Evolutionary conservation across 53 echinoderm and acorn worm species (phyloP).

Genomic region (Crossaster papposus): DNA sequence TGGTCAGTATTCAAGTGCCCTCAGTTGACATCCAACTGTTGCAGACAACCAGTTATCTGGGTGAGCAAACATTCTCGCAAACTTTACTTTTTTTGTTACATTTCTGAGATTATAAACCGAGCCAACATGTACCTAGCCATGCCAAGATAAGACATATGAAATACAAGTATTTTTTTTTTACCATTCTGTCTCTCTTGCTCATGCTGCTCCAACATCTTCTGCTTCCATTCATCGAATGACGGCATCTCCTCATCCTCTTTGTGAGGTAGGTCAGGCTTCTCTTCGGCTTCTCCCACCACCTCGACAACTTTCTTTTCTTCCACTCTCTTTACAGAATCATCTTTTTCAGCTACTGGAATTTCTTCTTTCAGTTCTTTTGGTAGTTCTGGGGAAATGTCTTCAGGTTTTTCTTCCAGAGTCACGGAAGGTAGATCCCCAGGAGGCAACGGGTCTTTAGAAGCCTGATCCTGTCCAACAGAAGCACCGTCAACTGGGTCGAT

Average conservation of each 20-base stretch:
- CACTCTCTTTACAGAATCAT: constrained; percentile 2
- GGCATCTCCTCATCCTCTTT: constrained; percentile 72
- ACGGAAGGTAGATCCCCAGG: neutral
- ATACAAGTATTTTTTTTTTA: constrained; percentile 4
- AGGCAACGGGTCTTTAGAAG: neutral
- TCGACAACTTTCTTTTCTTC: neutral
- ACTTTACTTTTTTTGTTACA: no score
- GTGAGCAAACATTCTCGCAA: no score
- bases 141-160: no score
- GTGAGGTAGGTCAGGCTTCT: constrained; percentile 16
- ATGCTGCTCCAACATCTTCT: constrained; percentile 78
- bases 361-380: constrained; percentile 14
- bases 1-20: no score
- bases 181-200: constrained; percentile 67
- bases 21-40: no score
- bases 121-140: no score
- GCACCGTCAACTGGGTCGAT: constrained; percentile 19
- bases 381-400: neutral
- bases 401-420: neutral
- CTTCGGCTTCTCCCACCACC: neutral
- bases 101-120: no score
- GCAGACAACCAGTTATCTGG: no score
- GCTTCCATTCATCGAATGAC: constrained; percentile 94
- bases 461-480: constrained; percentile 9
- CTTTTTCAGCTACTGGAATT: neutral